These are phyloP conservation scores for Elgaria multicarinata DNA, from an alignment of 2,113 vertebrate genomes.

Conservation along the genomic window DNA sequence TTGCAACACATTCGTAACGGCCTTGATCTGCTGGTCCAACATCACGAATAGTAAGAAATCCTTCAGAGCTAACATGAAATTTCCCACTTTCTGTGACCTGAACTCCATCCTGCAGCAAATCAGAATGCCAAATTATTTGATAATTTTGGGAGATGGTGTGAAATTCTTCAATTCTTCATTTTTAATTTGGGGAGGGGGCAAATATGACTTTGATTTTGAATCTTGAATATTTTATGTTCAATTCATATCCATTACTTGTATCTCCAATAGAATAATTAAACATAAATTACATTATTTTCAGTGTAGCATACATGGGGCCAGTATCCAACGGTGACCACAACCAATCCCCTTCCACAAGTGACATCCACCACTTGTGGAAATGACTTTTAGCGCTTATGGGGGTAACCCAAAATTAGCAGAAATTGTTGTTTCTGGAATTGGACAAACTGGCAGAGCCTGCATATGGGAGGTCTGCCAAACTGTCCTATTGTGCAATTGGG, in stretches of 20 bases:
- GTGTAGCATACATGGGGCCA: no score
- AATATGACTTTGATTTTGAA: not conserved
- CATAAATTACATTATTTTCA: not conserved
- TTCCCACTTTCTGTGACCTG: constrained; percentile 98
- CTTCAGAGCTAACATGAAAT: constrained; percentile 91
- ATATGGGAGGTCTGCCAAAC: no score
- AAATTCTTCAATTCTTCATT: not conserved
- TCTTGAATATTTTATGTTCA: not conserved
- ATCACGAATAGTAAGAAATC: constrained; percentile 91
- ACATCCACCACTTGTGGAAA: no score
- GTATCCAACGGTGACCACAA: no score
- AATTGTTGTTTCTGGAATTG: no score
- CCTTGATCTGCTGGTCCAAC: constrained; percentile 91
- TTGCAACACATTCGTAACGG: constrained; percentile 93
- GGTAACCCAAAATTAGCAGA: no score
- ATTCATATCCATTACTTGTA: not conserved
- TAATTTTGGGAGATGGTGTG: not conserved
- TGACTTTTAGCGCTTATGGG: no score
- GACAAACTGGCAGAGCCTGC: no score
- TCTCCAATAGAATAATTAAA: not conserved
- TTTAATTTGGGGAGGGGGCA: not conserved
- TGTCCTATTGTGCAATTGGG: no score
- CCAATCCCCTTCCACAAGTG: no score
- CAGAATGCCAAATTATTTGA: not conserved
- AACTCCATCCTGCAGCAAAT: constrained; percentile 88